Evolutionary conservation across 2,113 vertebrate species (phyloP).

Genomic region (Festucalex cinctus): DNA sequence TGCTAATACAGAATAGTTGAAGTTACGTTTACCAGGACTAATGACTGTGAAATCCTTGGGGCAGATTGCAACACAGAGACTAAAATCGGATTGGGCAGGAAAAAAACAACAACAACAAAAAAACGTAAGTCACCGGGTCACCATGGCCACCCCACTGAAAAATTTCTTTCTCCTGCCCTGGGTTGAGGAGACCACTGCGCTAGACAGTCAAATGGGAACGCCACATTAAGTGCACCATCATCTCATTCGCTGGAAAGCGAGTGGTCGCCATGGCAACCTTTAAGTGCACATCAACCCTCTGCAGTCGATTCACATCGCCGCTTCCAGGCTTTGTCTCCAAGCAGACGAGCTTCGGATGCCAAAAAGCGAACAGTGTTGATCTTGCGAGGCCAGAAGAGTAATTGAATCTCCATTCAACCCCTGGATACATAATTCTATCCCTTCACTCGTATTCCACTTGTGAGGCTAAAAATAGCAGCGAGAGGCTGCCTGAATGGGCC

Average conservation of each 20-base stretch:
- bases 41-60: too few relatives aligned
- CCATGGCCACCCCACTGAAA: too few relatives aligned
- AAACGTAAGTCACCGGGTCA: too few relatives aligned
- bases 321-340: not conserved
- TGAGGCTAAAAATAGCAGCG: not conserved
- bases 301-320: not conserved
- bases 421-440: not conserved
- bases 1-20: too few relatives aligned
- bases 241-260: not conserved
- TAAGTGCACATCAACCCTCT: not conserved
- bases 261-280: constrained; percentile 5
- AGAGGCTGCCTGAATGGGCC: not conserved
- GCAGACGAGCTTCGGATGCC: not conserved
- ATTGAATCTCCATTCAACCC: not conserved
- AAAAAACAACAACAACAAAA: too few relatives aligned
- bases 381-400: not conserved
- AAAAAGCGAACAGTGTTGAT: not conserved
- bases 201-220: not conserved
- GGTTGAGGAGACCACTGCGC: not conserved
- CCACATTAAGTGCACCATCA: not conserved
- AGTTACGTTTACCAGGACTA: too few relatives aligned
- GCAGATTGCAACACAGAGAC: too few relatives aligned
- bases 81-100: too few relatives aligned
- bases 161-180: too few relatives aligned
- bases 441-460: not conserved